Evolutionary conservation across 2,113 vertebrate genomes (phyloP).

Genomic region (Strix uralensis): DNA sequence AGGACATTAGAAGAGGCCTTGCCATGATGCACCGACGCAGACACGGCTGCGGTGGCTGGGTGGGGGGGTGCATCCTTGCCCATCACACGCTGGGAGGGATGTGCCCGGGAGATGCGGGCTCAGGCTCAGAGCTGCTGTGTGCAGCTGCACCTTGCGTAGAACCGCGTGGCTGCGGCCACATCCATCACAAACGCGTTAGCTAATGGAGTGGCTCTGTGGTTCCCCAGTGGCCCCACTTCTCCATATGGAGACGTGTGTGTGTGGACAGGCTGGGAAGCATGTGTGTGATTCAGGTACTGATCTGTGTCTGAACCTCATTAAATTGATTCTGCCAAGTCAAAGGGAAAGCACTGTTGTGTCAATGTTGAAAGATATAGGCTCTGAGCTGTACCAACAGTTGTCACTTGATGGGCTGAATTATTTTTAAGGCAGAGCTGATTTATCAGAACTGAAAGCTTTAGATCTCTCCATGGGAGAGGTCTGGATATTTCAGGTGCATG

Average conservation of each 20-base stretch:
- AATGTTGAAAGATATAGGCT: neutral
- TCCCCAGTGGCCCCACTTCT: rapidly evolving
- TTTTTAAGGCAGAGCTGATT: conserved; percentile 39
- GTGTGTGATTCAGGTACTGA: neutral
- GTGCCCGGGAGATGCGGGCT: neutral
- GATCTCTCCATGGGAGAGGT: neutral
- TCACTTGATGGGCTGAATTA: conserved; percentile 10
- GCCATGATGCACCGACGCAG: rapidly evolving
- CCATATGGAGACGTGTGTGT: neutral
- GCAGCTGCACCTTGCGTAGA: neutral
- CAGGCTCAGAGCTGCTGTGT: neutral
- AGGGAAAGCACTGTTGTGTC: neutral
- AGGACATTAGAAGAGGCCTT: neutral
- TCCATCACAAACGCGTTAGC: rapidly evolving
- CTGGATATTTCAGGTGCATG: neutral
- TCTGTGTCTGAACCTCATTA: conserved; percentile 2
- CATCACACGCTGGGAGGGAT: neutral
- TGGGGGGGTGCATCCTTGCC: neutral
- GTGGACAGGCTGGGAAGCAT: neutral
- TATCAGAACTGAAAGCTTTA: conserved; percentile 30
- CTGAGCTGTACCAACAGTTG: neutral
- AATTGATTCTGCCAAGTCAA: neutral
- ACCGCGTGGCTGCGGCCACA: rapidly evolving
- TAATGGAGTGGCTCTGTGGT: neutral
- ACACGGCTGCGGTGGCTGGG: neutral